phyloP scores from a whole-genome alignment of 2,888 invertebrate species.

The Nezara viridula region DNA sequence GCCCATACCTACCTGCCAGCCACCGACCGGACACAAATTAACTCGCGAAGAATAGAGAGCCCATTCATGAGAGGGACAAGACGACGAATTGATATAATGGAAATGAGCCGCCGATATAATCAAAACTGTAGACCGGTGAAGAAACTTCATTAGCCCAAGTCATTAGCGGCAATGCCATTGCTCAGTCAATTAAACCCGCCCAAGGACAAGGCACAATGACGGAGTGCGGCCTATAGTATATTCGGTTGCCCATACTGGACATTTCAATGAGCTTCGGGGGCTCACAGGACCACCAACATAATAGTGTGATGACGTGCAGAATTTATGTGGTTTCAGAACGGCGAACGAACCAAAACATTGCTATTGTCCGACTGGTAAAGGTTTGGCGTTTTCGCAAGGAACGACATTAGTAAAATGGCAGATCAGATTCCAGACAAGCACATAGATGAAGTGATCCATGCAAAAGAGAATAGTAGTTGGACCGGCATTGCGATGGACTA shows the following conservation, averaged over 20 bases:
- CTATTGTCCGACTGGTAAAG: too few species aligned
- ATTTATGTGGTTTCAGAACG: not conserved
- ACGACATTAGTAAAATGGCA: too few species aligned
- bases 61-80: conserved; percentile 8
- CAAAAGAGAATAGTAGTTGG: too few species aligned
- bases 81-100: conserved; percentile 18
- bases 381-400: too few species aligned
- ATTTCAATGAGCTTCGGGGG: not conserved
- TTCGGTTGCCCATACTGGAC: not conserved
- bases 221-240: not conserved
- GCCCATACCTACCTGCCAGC: not conserved
- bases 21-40: not conserved
- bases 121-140: conserved; percentile 28
- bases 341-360: too few species aligned
- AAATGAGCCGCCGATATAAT: conserved; percentile 4
- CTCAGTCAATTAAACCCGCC: not conserved
- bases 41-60: not conserved
- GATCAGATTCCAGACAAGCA: too few species aligned
- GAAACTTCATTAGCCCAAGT: conserved; percentile 42
- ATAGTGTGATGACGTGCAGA: not conserved
- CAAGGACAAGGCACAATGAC: conserved; percentile 32
- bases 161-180: conserved; percentile 46
- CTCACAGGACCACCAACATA: not conserved
- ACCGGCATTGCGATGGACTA: too few species aligned
- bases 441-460: too few species aligned